Evolutionary conservation across 2,888 invertebrate species (phyloP), one percentile per base, ranked within the genome.

Genomic region (Drosophila greeni): DNA sequence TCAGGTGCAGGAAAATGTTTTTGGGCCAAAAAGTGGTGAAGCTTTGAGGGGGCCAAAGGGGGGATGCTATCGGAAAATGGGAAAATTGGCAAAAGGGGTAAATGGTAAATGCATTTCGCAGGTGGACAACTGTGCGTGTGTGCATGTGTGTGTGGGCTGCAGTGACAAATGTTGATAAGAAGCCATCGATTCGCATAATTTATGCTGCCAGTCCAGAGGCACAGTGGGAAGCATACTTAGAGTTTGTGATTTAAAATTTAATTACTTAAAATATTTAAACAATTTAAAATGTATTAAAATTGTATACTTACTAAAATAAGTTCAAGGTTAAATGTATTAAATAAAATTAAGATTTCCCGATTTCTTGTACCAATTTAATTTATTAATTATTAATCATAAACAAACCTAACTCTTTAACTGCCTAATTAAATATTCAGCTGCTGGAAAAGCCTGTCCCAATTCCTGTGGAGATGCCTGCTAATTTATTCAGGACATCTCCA

Each of bases 101-200:
- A 26, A 20, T 29, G 57, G 37, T 12, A 52, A 47, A 55, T 62
- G 53, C 66, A 43, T 49, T 52, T 51, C 39, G 39, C 53, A 66
- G 59, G 53, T 54, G 49, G 29, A 34, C 52, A 31, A 40, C 48
- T 43, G 31, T 26, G 42, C 11, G 47, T 20, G 11, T 40, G 48
- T 33, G 47, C 52, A 49, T 12, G 51, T 23, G 26, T 16, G 24
- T 23, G 55, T 20, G 45, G 18, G 42, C 54, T 34, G 57, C 51
- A 73, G 64, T 72, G 72, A 70, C 72, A 74, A 67, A 62, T 59
- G 70, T 57, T 65, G 61, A 67, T 72, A 70, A 72, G 72, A 70
- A 67, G 70, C 60, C 67, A 74, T 70, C 72, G 72, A 51, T 70
- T 72, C 68, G 56, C 65, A 74, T 72, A 70, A 74, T 74, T 74